Evolutionary conservation across 1,140 invertebrate species (phyloP).

Genomic region (Dreissena polymorpha): DNA sequence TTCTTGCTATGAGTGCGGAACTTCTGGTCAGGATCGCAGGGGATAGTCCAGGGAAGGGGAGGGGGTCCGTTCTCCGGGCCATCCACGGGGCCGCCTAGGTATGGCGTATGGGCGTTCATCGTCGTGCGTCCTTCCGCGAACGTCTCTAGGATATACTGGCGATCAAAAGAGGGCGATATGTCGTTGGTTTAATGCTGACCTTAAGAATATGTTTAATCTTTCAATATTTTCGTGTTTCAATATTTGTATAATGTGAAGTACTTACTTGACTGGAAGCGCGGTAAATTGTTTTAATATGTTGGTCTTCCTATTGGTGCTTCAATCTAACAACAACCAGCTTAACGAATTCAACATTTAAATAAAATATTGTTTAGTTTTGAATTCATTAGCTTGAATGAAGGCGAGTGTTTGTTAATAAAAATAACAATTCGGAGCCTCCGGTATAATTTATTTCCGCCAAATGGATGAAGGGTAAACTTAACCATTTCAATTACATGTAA

Average conservation of each 20-base stretch:
- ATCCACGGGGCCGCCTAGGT: conserved; percentile 59
- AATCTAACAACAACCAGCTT: not conserved
- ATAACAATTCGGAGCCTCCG: no score
- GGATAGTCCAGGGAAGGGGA: conserved; percentile 63
- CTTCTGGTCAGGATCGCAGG: conserved; percentile 54
- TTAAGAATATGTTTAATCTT: not conserved
- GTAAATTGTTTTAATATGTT: not conserved
- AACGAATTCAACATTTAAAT: not conserved
- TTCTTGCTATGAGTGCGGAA: conserved; percentile 59
- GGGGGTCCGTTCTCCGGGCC: conserved; percentile 67
- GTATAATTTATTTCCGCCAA: no score
- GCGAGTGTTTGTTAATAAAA: no score
- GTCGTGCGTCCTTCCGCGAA: conserved; percentile 65
- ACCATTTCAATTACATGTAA: not conserved
- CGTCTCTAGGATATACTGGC: conserved; percentile 71
- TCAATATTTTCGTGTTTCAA: not conserved
- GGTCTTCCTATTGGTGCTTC: not conserved
- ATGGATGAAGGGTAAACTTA: no score
- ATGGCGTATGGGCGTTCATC: conserved; percentile 56
- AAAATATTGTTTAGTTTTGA: no score
- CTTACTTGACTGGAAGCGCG: not conserved
- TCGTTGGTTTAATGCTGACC: not conserved
- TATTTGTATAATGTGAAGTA: not conserved
- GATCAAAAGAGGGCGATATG: not conserved
- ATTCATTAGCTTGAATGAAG: no score